These are phyloP conservation scores for Athalia circularis DNA, from an alignment of 2,888 invertebrate species.

Conservation along the genomic window DNA sequence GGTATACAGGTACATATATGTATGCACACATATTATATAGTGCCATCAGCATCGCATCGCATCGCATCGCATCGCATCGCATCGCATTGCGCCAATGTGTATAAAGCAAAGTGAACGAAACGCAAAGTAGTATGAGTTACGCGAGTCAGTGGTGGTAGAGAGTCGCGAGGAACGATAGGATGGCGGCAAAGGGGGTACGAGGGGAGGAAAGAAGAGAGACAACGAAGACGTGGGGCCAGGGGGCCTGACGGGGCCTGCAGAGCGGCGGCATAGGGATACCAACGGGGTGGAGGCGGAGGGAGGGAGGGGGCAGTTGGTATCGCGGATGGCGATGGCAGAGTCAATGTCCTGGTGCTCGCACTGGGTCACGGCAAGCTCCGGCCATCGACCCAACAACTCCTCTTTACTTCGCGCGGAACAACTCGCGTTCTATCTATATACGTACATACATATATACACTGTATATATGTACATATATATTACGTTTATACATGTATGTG, in stretches of 20 bases:
- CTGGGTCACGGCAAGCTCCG: conserved; percentile 74
- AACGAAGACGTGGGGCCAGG: conserved; percentile 47
- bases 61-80: too few relatives aligned
- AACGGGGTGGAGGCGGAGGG: conserved; percentile 46
- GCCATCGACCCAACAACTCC: conserved; percentile 72
- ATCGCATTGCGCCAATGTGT: conserved; percentile 26
- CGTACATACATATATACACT: conserved; percentile 34
- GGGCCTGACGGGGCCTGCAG: conserved; percentile 55
- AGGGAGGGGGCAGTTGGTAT: conserved; percentile 69
- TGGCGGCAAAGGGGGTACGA: conserved; percentile 25
- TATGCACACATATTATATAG: not conserved
- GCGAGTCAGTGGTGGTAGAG: conserved; percentile 10
- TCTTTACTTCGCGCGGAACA: conserved; percentile 70
- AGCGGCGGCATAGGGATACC: conserved; percentile 52
- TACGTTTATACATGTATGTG: conserved; percentile 28
- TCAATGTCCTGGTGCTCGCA: conserved; percentile 74
- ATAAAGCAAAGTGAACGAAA: conserved; percentile 41
- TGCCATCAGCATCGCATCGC: conserved; percentile 19
- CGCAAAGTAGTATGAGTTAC: conserved; percentile 30
- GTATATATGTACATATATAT: conserved; percentile 29
- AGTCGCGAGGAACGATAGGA: conserved; percentile 31
- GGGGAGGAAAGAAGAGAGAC: conserved; percentile 45
- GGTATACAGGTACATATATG: too few relatives aligned
- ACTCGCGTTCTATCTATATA: conserved; percentile 51
- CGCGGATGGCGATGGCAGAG: conserved; percentile 74